Base-by-base conservation (phyloP, 1,140 invertebrate species). In the Arctopsyche grandis region DNA sequence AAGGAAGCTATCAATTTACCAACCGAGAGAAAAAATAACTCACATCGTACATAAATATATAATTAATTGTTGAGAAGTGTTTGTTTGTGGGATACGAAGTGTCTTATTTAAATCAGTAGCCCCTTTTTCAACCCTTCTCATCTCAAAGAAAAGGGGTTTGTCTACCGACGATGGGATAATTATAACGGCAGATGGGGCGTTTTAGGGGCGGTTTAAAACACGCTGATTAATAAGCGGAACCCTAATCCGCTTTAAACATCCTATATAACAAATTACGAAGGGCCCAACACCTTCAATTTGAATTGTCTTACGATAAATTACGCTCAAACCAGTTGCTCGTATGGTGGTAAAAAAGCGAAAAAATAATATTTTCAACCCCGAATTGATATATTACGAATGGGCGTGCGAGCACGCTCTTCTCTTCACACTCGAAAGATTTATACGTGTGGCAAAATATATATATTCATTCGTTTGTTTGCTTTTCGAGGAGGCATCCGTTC, bases 211-310 rank as follows among this genome's bases (percentile, higher is more conserved):
- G 48, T 48, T 75, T 73, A 48, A 75, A 75, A 75, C 22, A 58
- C 58, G 75, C n/a, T 77, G 75, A 77, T 77, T 77, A 77, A 77
- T 77, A 77, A 77, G 60, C 58, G 16, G 10, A 29, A 14, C 56
- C 75, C 75, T 44, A 77, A 69, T 66, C 73, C 22, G 56, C 38
- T 77, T 66, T 22, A 46, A 26, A 71, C 24, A 38, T 43, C 38
- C 12, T 26, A 16, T 38, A 38, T 22, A 71, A 71, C 16, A 44
- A 16, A 71, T 71, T 71, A n/a, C 9, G 16, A 21, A 38, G 29
- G 48, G 48, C 12, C 16, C 12, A 14, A 52, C 48, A 52, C 48
- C 48, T 52, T 52, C 16, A 52, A 52, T 52, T 52, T 52, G 10
- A n/a, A 71, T 43, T 71, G 69, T 71, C 16, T 29, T 26, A 26